Evolutionary conservation across 2,113 vertebrate species (phyloP), one percentile per base, ranked within the genome.

Genomic region (Xiphophorus hellerii): DNA sequence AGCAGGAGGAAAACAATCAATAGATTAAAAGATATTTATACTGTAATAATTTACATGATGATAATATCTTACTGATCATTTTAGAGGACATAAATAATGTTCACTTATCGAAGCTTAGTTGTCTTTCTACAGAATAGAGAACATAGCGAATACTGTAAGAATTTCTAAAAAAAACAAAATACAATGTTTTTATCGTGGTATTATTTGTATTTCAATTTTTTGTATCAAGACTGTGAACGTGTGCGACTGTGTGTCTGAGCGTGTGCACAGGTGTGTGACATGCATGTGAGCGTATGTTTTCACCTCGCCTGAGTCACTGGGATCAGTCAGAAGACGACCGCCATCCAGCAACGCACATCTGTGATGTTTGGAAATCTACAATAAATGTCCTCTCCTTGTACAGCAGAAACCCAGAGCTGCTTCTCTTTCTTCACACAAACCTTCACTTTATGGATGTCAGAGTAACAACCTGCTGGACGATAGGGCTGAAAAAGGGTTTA

Each of bases 131-230:
- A 87, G 82, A 90, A 87, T 87, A 91, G 83, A 92, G 74, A 87
- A 88, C 85, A 91, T 88, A 90, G 87, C 67, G 92, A 58, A 85
- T 90, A 73, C 71, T 73, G 61, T 73, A 82, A 87, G 81, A 80
- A 87, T 93, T 93, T 92, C 85, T 91, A 78, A 92, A 92, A 35
- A 87, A 77, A 87, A 1, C 28, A 73, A 89, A 74, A 84, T 44
- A 87, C 87, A 85, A 81, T 81, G 91, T 93, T 90, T 93, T 86
- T 94, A 93, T 90, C 27, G 90, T 92, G 89, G 82, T 86, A 80
- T 86, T 89, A 87, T 89, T 91, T 92, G 90, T 93, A 90, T 90
- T 92, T 91, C 89, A 86, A 90, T 90, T 93, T 58, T 92, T 92
- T 92, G 90, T 88, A 91, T 87, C 77, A 84, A 87, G 87, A 93